Base-by-base conservation (phyloP, 2,888 invertebrate genomes). In the Leistus spinibarbis region DNA sequence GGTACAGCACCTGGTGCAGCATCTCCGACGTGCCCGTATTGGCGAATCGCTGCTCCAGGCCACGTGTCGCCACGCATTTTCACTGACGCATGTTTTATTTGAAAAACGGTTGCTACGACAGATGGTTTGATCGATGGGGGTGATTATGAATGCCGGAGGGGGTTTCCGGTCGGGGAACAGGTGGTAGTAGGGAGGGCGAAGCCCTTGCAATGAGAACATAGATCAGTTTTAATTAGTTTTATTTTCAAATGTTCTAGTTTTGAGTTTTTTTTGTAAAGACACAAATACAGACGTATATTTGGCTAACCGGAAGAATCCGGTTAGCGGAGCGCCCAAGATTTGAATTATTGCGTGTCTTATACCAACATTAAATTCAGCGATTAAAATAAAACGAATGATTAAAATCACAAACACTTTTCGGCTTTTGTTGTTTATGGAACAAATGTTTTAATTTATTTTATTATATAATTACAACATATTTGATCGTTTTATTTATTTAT, bases 71-170 rank as follows among this genome's bases (percentile, higher is more conserved):
- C 67, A 62, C 73, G 73, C 73, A 73, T 73, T 22, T 64, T 23
- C 16, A 23, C 13, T 40, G 40, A 40, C 40, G 40, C 40, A 40
- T 40, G 7, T 40, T 40, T 40, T n/a, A n/a, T 62, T 62, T 62
- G 16, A 19, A 64, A 16, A 64, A 23, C 24, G n/a, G 53, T 56
- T 20, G 27, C 57, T 54, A 17, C 27, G 62, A 17, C 69, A 69
- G 69, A 69, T 69, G 69, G 69, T 65, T 40, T 66, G 70, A 71
- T 71, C 70, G 64, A 71, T 72, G 70, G n/a, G 22, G 20, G 19
- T 23, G 56, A n/a, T 53, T 53, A 69, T 60, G 54, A 13, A n/a
- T 56, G 10, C 10, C 60, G 53, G 60, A 40, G 40, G 24, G 69
- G 69, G 56, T 57, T 69, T 69, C 69, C 69, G 24, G 24, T 57